These are phyloP conservation scores for Calameuta filiformis DNA, from an alignment of 2,888 invertebrate genomes.

Conservation along the genomic window DNA sequence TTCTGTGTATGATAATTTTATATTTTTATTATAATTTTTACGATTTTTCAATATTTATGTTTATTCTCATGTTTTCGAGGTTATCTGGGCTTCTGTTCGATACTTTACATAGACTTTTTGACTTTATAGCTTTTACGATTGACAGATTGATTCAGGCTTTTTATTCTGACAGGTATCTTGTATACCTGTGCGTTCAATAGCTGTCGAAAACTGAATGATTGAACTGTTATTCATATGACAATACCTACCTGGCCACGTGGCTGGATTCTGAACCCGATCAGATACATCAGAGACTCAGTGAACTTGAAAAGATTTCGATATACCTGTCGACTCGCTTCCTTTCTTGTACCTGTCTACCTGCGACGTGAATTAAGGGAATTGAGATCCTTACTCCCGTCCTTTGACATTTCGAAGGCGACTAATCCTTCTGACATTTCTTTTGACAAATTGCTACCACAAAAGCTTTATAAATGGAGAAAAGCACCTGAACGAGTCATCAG, in stretches of 20 bases:
- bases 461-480: neutral
- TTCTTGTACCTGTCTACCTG: neutral
- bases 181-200: neutral
- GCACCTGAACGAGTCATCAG: neutral
- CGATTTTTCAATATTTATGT: neutral
- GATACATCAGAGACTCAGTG: neutral
- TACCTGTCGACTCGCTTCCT: neutral
- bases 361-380: neutral
- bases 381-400: neutral
- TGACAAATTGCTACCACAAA: neutral
- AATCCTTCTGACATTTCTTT: neutral
- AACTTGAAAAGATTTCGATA: neutral
- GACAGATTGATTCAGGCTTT: neutral
- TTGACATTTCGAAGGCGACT: neutral
- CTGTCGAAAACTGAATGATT: neutral
- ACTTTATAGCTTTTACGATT: neutral
- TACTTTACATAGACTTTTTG: neutral
- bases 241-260: neutral
- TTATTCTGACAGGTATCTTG: neutral
- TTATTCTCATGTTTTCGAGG: neutral
- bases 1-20: neutral
- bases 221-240: neutral
- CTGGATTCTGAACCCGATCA: neutral
- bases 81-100: neutral
- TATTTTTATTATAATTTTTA: neutral